Evolutionary conservation across 1,140 invertebrate species (phyloP).

Genomic region (Anastrepha obliqua): DNA sequence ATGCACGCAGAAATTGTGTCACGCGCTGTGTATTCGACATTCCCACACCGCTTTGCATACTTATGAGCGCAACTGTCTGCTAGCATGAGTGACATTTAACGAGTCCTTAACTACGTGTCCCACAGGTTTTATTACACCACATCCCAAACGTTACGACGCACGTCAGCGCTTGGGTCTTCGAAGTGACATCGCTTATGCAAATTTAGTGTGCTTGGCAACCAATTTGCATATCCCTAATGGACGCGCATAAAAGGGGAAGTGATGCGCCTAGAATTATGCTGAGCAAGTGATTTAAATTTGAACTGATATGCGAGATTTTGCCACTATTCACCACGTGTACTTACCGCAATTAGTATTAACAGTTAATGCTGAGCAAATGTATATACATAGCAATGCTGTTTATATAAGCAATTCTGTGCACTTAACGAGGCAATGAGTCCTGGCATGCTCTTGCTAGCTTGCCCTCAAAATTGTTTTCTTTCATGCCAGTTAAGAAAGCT

Average conservation of each 20-base stretch:
- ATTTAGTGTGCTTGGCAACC: neutral
- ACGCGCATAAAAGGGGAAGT: neutral
- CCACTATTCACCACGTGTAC: too few species aligned
- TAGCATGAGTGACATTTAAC: neutral
- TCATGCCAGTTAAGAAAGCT: too few species aligned
- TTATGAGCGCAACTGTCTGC: neutral
- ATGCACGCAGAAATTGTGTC: neutral
- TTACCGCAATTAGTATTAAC: too few species aligned
- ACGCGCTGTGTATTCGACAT: neutral
- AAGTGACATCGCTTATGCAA: neutral
- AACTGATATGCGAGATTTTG: too few species aligned
- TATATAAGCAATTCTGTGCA: too few species aligned
- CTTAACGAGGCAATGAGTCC: too few species aligned
- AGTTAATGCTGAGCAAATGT: too few species aligned
- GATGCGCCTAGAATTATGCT: neutral
- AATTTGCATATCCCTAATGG: neutral
- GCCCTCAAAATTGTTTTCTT: too few species aligned
- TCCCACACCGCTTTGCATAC: neutral
- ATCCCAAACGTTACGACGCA: neutral
- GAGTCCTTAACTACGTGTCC: neutral
- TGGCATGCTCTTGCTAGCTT: too few species aligned
- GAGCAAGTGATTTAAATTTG: neutral
- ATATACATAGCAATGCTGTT: too few species aligned
- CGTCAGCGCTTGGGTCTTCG: too few species aligned
- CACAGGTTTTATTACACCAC: constrained; percentile 7